These are phyloP conservation scores for Hylaea fasciaria DNA, from an alignment of 2,888 invertebrate species.

Conservation along the genomic window DNA sequence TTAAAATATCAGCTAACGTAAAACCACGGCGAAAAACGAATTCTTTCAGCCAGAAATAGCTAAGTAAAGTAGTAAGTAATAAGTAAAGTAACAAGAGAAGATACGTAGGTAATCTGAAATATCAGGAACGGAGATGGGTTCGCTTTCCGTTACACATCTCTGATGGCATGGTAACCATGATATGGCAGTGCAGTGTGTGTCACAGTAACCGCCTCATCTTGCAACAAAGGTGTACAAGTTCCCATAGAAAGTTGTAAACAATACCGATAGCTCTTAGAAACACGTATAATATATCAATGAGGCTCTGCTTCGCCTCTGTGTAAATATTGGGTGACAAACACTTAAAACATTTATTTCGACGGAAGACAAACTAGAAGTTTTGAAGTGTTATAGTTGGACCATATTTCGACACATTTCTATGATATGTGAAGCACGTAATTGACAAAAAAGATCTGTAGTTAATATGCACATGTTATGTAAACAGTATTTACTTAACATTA, in stretches of 20 bases:
- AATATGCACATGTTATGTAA: constrained; percentile 17
- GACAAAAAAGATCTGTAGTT: constrained; percentile 11
- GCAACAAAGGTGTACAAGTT: constrained; percentile 63
- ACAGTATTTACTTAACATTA: constrained; percentile 13
- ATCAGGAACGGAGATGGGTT: background rate
- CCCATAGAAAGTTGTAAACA: constrained; percentile 78
- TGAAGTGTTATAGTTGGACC: background rate
- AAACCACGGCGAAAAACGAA: too few relatives aligned
- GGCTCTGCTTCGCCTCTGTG: background rate
- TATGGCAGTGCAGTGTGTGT: constrained; percentile 10
- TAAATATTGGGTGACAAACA: too few relatives aligned
- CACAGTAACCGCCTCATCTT: constrained; percentile 28
- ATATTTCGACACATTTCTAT: constrained; percentile 5
- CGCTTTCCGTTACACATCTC: background rate
- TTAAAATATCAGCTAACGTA: too few relatives aligned
- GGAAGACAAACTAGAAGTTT: background rate
- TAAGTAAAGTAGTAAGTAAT: too few relatives aligned
- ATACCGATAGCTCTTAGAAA: constrained; percentile 20
- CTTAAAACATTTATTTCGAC: too few relatives aligned
- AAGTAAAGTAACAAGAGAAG: too few relatives aligned
- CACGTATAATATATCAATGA: constrained; percentile 2
- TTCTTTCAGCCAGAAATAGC: too few relatives aligned
- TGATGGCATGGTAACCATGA: constrained; percentile 28
- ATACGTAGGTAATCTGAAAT: background rate
- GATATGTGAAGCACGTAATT: constrained; percentile 19